Evolutionary conservation across 2,888 invertebrate genomes (phyloP).

Genomic region (Thera britannica): DNA sequence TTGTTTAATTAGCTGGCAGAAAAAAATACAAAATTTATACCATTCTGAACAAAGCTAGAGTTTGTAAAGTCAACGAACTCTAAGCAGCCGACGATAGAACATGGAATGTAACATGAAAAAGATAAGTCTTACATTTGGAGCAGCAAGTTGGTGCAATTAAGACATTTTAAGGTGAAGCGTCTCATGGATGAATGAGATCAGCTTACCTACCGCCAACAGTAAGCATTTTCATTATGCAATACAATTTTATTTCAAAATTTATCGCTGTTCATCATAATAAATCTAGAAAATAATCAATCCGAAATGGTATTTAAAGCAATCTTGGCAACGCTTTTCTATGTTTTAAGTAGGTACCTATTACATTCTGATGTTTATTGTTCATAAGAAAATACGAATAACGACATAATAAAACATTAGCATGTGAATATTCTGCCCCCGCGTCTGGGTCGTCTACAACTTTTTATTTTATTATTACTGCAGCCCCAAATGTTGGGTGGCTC

Average conservation of each 20-base stretch:
- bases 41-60: conserved; percentile 20
- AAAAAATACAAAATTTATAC: neutral
- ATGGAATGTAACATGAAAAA: conserved; percentile 64
- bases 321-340: neutral
- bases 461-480: conserved; percentile 51
- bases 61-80: conserved; percentile 63
- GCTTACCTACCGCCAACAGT: conserved; percentile 20
- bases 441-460: conserved; percentile 36
- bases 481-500: conserved; percentile 50
- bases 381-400: conserved; percentile 28
- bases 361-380: conserved; percentile 29
- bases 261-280: conserved; percentile 1
- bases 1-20: neutral
- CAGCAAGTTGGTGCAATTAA: conserved; percentile 78
- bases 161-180: conserved; percentile 65
- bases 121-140: conserved; percentile 74
- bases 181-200: conserved; percentile 65
- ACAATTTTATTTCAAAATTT: conserved; percentile 11
- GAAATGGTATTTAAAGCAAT: neutral
- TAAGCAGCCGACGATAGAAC: conserved; percentile 55
- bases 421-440: conserved; percentile 41
- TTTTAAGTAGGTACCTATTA: conserved; percentile 30
- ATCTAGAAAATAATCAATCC: conserved; percentile 1
- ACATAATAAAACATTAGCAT: conserved; percentile 38
- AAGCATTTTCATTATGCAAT: conserved; percentile 1